These are phyloP conservation scores for Mechanitis mazaeus DNA, from an alignment of 2,888 invertebrate species.

Conservation along the genomic window DNA sequence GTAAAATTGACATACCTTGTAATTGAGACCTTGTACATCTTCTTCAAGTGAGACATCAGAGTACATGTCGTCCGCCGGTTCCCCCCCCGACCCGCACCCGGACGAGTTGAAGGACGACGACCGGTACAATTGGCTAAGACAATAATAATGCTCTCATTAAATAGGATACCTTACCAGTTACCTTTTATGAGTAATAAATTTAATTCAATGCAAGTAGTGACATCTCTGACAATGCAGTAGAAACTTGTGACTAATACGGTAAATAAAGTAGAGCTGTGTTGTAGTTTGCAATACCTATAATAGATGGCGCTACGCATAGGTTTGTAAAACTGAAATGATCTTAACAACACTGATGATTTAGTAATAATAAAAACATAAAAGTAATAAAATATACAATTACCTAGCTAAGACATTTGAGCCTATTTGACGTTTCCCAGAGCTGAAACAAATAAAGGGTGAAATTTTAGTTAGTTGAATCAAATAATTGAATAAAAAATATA, in stretches of 20 bases:
- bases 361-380: too few relatives aligned
- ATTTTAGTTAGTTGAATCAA: too few relatives aligned
- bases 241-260: conserved; percentile 40
- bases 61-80: conserved; percentile 96
- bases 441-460: conserved; percentile 66
- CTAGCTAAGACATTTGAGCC: conserved; percentile 92
- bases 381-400: conserved; percentile 56
- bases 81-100: conserved; percentile 93
- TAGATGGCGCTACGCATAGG: conserved; percentile 47
- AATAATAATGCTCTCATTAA: conserved; percentile 37
- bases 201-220: conserved; percentile 31
- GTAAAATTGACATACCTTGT: conserved; percentile 81
- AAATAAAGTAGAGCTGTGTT: not conserved
- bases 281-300: conserved; percentile 16
- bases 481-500: too few relatives aligned
- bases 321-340: not conserved
- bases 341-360: not conserved
- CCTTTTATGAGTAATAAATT: conserved; percentile 16
- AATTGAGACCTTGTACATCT: conserved; percentile 95
- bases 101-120: conserved; percentile 96
- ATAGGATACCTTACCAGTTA: conserved; percentile 29
- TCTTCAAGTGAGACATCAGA: conserved; percentile 95
- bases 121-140: conserved; percentile 90
- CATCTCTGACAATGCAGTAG: conserved; percentile 34
- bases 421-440: conserved; percentile 87